Base-by-base conservation (phyloP, 2,888 invertebrate genomes). In the Eurytoma californica region DNA sequence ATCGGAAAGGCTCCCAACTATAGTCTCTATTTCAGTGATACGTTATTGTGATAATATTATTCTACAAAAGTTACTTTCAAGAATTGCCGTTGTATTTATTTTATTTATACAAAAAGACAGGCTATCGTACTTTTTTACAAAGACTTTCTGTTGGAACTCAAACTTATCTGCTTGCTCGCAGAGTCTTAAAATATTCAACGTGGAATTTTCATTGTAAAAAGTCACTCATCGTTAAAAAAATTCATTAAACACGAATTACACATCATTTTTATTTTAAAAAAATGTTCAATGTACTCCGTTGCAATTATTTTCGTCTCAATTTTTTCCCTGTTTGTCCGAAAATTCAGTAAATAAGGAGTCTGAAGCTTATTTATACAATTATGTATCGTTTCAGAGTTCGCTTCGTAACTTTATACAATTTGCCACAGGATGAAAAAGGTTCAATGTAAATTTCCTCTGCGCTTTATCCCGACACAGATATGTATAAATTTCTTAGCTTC, bases 401-500 rank as follows among this genome's bases (percentile, higher is more conserved):
- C 53, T 57, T 30, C 55, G 13, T 16, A 51, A 18, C 49, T n/a
- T 18, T 63, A 16, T 55, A 61, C 72, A 67, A 61, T 68, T 74
- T 55, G 18, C 57, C 51, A 58, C 58, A 20, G 16, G 39, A 65
- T 73, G 53, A 73, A 53, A 61, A 65, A 58, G 47, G 58, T 65
- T 20, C 14, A 49, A 39, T 72, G 68, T 30, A 61, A 72, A 67
- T 80, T 49, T 20, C 51, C n/a, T 72, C 76, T 58, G 63, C 30
- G 69, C 30, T 79, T 76, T 69, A 55, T 47, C 13, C 61, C 60
- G 55, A 49, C 65, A 63, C 58, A 70, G 80, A 80, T 80, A 77
- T 73, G 77, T 80, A 80, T 77, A 80, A 80, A 80, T 73, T 80
- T 63, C 65, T 77, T 67, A 75, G 67, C 72, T 75, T 61, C 39